Evolutionary conservation across 2,797 vertebrate genomes (phyloP), one percentile per base, ranked within the genome.

Genomic region (Megaceryle alcyon): DNA sequence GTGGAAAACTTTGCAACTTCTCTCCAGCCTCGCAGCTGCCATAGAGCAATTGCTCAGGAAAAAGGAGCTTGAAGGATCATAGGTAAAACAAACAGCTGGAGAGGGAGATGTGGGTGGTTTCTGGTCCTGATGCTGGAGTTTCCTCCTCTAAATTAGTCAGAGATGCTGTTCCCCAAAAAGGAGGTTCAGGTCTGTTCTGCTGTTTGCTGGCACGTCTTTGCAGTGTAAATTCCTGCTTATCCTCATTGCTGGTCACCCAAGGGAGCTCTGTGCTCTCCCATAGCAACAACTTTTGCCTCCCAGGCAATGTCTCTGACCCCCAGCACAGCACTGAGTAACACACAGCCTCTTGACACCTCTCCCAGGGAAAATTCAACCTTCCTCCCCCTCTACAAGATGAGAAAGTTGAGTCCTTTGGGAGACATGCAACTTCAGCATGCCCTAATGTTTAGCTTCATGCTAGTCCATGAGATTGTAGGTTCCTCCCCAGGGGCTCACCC

Each of bases 331-430:
- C 28, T 75, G 72, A 91, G 64, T 59, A 48, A 81, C 1, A 1
- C 20, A 10, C 31, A 54, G 26, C 39, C 18, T 82, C 60, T 41
- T 14, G 23, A 10, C 14, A 11, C 26, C 19, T 81, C 43, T 64
- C 28, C 28, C 48, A 76, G 48, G 84, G 68, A 93, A 95, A 73
- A 21, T 14, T 64, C 57, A 88, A 39, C 61, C n/a, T 77, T 88
- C 25, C 6, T 90, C 20, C 14, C 28, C 44, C 73, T 82, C 28
- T 93, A 41, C 4, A 63, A 48, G 60, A 51, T 2, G 15, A 73
- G 88, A 57, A 77, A 48, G 28, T 29, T 31, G 26, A 85, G 41
- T 46, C 46, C 60, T 26, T 10, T 56, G 49, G 44, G 26, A 82
- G 73, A 84, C 61, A 26, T 28, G 68, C 63, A 79, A 14, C 61